Percentiles rank a stretch among this genome's conserved stretches.
Evolutionary conservation across 2,888 invertebrate genomes (phyloP).

Genomic region (Spialia ferax): DNA sequence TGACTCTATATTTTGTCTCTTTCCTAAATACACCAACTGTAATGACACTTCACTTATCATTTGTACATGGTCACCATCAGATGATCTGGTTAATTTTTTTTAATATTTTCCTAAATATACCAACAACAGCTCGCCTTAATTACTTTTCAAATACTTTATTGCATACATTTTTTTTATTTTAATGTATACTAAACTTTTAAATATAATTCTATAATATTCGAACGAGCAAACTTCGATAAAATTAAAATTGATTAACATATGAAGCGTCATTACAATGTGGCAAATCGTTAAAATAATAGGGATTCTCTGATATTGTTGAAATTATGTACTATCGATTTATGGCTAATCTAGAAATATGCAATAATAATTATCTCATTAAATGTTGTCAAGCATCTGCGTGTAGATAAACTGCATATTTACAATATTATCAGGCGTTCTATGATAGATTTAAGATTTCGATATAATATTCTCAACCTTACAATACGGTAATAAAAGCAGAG

Average conservation of each 20-base stretch:
- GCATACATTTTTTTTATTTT: constrained; percentile 70
- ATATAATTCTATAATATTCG: constrained; percentile 82
- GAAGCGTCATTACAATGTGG: constrained; percentile 70
- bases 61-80: constrained; percentile 91
- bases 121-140: constrained; percentile 82
- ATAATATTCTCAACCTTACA: constrained; percentile 67
- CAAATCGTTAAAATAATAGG: constrained; percentile 65
- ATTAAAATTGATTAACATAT: constrained; percentile 86
- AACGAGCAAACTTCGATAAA: constrained; percentile 86
- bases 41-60: constrained; percentile 79
- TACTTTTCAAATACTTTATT: constrained; percentile 74
- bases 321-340: constrained; percentile 82
- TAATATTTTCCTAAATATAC: constrained; percentile 86
- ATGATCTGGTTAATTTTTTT: constrained; percentile 87
- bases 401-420: constrained; percentile 71
- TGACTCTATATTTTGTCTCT: constrained; percentile 72
- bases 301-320: constrained; percentile 82
- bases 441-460: constrained; percentile 58
- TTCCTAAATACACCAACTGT: constrained; percentile 62
- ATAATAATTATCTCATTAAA: constrained; percentile 63
- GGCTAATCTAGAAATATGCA: constrained; percentile 79
- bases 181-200: constrained; percentile 82
- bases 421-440: constrained; percentile 67
- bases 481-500: constrained; percentile 63
- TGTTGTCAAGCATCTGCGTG: constrained; percentile 74